Percentiles rank a stretch among this genome's conserved stretches.
Evolutionary conservation across 2,797 vertebrate species (phyloP).

Genomic region (Danio kyathit): DNA sequence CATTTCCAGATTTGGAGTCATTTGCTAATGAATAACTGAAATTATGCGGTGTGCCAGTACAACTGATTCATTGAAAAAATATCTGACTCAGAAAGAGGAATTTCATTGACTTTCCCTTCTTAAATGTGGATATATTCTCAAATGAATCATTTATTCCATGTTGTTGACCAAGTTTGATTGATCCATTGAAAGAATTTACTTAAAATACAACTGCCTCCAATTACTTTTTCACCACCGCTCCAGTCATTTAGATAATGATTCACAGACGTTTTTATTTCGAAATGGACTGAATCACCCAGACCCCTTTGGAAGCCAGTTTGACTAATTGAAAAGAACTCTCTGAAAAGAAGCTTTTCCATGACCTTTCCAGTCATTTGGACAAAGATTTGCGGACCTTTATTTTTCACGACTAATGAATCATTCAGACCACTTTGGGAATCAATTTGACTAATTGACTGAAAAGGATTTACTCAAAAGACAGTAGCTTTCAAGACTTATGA

Average conservation of each 20-base stretch:
- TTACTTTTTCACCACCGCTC: background rate
- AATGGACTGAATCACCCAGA: background rate
- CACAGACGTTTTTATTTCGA: no score
- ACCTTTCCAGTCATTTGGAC: conserved; percentile 1
- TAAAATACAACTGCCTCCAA: background rate
- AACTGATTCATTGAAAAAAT: no score
- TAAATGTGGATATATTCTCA: background rate
- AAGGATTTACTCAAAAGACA: background rate
- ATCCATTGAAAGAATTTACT: background rate
- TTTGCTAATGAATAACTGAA: no score
- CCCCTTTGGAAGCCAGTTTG: background rate
- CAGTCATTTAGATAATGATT: background rate
- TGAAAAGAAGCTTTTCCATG: background rate
- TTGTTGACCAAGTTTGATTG: background rate
- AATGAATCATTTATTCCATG: background rate
- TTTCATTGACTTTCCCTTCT: no score
- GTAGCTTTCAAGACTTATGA: background rate
- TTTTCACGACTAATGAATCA: background rate
- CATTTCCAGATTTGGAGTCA: background rate
- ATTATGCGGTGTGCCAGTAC: no score
- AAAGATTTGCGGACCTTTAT: background rate
- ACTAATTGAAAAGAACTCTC: background rate
- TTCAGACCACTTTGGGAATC: background rate
- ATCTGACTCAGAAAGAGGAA: no score
- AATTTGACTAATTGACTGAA: background rate